Percentiles rank a stretch among this genome's conserved stretches.
Evolutionary conservation across 1,140 invertebrate genomes (phyloP).

Genomic region (Anoplophora glabripennis): DNA sequence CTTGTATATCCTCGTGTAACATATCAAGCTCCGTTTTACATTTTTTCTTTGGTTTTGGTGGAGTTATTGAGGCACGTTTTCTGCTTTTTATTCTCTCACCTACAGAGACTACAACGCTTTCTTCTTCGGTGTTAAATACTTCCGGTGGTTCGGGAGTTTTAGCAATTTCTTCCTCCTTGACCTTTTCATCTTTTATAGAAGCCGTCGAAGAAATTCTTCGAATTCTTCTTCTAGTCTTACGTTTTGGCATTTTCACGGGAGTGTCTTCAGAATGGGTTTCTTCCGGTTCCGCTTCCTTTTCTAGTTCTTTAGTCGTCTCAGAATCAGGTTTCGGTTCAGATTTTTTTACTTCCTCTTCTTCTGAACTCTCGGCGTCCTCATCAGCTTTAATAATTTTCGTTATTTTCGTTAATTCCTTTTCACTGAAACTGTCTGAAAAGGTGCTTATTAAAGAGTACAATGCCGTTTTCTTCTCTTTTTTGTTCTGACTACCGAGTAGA

Average conservation of each 20-base stretch:
- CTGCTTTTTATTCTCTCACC: constrained; percentile 40
- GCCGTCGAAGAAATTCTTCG: not conserved
- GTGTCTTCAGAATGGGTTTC: constrained; percentile 9
- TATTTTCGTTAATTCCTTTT: constrained; percentile 30
- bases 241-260: not conserved
- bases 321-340: not conserved
- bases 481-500: constrained; percentile 32
- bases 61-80: constrained; percentile 16
- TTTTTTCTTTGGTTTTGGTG: constrained; percentile 28
- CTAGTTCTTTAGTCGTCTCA: constrained; percentile 1
- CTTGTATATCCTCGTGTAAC: constrained; percentile 64
- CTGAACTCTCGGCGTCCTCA: constrained; percentile 16
- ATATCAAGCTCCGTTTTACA: constrained; percentile 55
- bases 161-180: constrained; percentile 7
- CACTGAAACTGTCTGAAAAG: constrained; percentile 33
- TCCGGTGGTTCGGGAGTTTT: not conserved
- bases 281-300: constrained; percentile 9
- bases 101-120: constrained; percentile 22
- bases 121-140: not conserved
- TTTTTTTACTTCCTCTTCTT: constrained; percentile 20
- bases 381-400: constrained; percentile 33
- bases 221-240: not conserved
- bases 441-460: constrained; percentile 34
- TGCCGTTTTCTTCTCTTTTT: constrained; percentile 35
- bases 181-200: constrained; percentile 12